Evolutionary conservation across 2,888 invertebrate genomes (phyloP).

Genomic region (Phania funesta): DNA sequence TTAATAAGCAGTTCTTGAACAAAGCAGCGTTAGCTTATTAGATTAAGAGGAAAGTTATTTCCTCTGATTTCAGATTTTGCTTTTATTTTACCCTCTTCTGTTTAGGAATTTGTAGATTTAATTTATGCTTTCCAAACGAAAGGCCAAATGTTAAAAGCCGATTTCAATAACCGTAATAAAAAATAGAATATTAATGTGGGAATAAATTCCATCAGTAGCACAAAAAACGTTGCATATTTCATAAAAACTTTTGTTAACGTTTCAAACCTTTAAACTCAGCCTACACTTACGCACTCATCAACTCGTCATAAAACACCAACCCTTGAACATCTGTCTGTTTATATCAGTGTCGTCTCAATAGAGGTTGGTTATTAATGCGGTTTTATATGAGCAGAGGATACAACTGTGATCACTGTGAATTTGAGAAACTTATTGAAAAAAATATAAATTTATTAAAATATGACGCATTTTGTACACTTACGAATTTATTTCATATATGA

Average conservation of each 20-base stretch:
- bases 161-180: constrained; percentile 34
- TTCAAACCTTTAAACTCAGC: neutral
- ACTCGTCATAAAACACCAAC: constrained; percentile 23
- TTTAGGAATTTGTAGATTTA: neutral
- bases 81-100: neutral
- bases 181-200: constrained; percentile 20
- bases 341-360: neutral
- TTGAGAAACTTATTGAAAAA: neutral
- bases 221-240: constrained; percentile 27
- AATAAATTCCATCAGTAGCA: constrained; percentile 23
- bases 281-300: neutral
- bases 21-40: too few relatives aligned
- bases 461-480: neutral
- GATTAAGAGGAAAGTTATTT: too few relatives aligned
- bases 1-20: too few relatives aligned
- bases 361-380: neutral
- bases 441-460: constrained; percentile 15
- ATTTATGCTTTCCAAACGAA: neutral
- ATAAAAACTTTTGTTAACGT: neutral
- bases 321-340: constrained; percentile 39
- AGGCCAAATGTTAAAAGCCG: constrained; percentile 5
- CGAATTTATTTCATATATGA: too few relatives aligned
- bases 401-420: too few relatives aligned
- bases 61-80: neutral
- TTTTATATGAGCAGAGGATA: neutral